Conservation (phyloP, 2,113 vertebrate species). For the Poecile atricapillus region DNA sequence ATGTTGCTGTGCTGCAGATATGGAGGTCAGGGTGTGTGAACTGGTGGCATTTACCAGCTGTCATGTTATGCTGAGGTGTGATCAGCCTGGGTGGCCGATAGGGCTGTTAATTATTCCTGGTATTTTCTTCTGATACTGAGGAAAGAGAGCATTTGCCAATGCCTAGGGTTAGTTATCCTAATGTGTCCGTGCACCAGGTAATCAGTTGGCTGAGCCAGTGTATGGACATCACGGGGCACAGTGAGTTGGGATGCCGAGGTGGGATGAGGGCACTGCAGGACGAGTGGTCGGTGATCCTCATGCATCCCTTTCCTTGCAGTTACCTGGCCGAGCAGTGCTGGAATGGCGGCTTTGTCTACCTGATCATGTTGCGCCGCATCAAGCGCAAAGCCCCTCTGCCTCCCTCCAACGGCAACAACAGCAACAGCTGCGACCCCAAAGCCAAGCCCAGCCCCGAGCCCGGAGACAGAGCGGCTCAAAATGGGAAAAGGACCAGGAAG, state of each 20-base stretch:
- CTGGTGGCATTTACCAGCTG: not conserved
- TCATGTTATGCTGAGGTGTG: rapidly evolving
- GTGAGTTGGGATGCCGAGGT: rapidly evolving
- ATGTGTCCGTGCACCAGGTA: rapidly evolving
- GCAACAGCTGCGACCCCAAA: constrained; percentile 71
- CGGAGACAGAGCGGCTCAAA: constrained; percentile 54
- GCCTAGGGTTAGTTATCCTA: not conserved
- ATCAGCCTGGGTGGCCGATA: not conserved
- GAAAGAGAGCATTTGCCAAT: not conserved
- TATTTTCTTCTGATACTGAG: not conserved
- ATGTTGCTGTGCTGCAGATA: rapidly evolving
- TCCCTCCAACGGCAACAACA: constrained; percentile 77
- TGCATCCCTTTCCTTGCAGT: constrained; percentile 65
- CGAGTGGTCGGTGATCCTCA: rapidly evolving
- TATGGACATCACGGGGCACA: rapidly evolving
- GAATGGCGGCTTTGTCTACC: constrained; percentile 93
- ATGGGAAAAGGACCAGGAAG: constrained; percentile 88
- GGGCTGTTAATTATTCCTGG: not conserved
- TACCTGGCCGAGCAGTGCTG: constrained; percentile 98
- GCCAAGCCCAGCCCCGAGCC: constrained; percentile 65
- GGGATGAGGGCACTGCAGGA: rapidly evolving
- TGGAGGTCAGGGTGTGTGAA: not conserved
- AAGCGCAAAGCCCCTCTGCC: constrained; percentile 90
- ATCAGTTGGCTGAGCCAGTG: not conserved
- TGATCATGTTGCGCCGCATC: constrained; percentile 95